Conservation (phyloP, 2,888 invertebrate genomes). For the Doris montereyensis region DNA sequence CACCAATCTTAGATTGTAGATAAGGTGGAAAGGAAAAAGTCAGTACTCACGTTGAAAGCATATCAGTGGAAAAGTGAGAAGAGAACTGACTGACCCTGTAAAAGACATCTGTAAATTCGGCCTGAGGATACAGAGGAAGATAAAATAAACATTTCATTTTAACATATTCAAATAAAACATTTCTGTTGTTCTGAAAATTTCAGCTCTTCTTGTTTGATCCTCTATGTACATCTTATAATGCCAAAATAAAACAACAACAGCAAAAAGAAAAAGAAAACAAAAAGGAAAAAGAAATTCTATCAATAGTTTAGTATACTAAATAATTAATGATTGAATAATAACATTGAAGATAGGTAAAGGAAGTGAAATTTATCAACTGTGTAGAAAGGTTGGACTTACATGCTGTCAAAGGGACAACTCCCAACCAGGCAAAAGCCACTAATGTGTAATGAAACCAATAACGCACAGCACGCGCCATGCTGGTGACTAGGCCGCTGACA, state of each 20-base stretch:
- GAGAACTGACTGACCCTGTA: constrained; percentile 86
- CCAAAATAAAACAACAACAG: no score
- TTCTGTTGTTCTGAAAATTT: no score
- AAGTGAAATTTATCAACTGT: no score
- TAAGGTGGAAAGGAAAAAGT: no score
- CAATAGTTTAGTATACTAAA: no score
- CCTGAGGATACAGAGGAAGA: constrained; percentile 62
- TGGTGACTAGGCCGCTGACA: constrained; percentile 89
- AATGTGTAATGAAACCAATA: constrained; percentile 98
- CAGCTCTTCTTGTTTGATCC: no score
- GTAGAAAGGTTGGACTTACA: no score
- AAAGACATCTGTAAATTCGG: constrained; percentile 93
- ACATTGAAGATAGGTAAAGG: no score
- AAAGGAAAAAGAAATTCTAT: neutral
- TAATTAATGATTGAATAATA: no score
- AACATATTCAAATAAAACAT: no score
- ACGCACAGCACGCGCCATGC: constrained; percentile 91
- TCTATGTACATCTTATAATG: no score
- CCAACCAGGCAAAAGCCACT: constrained; percentile 97
- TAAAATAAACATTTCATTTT: neutral
- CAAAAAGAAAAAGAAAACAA: neutral
- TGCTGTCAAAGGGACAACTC: constrained; percentile 94
- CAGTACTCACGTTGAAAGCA: constrained; percentile 83
- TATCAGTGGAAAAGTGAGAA: constrained; percentile 88
- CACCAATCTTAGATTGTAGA: no score